These are phyloP conservation scores for Ptychoptera contaminata DNA, from an alignment of 2,888 invertebrate genomes.

Conservation along the genomic window DNA sequence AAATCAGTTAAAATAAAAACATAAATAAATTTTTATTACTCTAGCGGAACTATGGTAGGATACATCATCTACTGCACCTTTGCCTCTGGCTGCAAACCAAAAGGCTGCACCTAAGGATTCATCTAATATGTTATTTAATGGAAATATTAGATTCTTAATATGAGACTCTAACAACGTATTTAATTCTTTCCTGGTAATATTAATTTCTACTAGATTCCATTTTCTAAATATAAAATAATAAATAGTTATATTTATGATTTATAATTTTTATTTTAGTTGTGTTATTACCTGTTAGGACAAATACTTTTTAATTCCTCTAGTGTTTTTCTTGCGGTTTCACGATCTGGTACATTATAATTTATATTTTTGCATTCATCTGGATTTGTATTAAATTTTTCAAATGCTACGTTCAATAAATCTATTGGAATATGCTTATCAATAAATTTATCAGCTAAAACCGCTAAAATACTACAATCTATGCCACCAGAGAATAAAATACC, in stretches of 20 bases:
- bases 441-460: slow-evolving; percentile 59
- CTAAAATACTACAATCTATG: slow-evolving; percentile 85
- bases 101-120: slow-evolving; percentile 92
- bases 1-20: neutral
- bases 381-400: slow-evolving; percentile 36
- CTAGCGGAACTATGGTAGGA: slow-evolving; percentile 15
- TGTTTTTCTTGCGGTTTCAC: slow-evolving; percentile 60
- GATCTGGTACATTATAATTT: slow-evolving; percentile 63
- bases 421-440: slow-evolving; percentile 50
- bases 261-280: neutral
- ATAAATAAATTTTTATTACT: slow-evolving; percentile 10
- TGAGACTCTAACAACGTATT: slow-evolving; percentile 34
- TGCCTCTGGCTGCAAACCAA: slow-evolving; percentile 86
- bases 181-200: slow-evolving; percentile 53
- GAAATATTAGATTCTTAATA: slow-evolving; percentile 69
- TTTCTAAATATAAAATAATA: slow-evolving; percentile 30
- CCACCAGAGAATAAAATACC: slow-evolving; percentile 92
- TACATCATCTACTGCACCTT: slow-evolving; percentile 26
- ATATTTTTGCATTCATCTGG: slow-evolving; percentile 11
- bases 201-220: slow-evolving; percentile 75
- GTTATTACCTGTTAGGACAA: slow-evolving; percentile 44
- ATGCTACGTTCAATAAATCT: slow-evolving; percentile 91
- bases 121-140: slow-evolving; percentile 76
- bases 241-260: too few relatives aligned
- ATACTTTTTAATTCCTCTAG: slow-evolving; percentile 47